phyloP scores from a whole-genome alignment of 2,113 vertebrate genomes.

The Hemibagrus wyckioides region DNA sequence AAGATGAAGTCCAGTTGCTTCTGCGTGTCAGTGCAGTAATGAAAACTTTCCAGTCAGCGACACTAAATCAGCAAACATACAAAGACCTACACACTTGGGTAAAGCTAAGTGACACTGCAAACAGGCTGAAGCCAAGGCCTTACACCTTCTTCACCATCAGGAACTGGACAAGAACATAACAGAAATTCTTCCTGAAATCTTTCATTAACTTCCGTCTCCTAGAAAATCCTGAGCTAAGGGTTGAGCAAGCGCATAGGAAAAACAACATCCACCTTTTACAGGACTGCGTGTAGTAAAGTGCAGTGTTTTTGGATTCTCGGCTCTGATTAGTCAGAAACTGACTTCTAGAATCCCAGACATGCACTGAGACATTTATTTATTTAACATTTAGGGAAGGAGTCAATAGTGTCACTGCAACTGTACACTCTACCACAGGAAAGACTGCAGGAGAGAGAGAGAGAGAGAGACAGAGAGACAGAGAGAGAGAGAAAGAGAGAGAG shows the following conservation, averaged over 20 bases:
- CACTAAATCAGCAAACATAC: conserved; percentile 18
- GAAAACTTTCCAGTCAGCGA: conserved; percentile 61
- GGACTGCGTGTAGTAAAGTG: neutral
- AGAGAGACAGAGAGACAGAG: too few species aligned
- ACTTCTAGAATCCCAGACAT: too few species aligned
- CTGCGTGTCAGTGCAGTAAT: conserved; percentile 66
- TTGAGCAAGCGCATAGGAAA: neutral
- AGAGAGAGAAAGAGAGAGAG: too few species aligned
- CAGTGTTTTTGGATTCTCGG: too few species aligned
- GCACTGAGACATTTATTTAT: too few species aligned
- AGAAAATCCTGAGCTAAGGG: neutral
- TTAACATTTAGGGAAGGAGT: too few species aligned
- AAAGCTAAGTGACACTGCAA: conserved; percentile 40
- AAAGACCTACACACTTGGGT: conserved; percentile 17
- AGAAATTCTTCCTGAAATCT: neutral
- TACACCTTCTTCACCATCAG: conserved; percentile 34
- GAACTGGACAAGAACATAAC: neutral
- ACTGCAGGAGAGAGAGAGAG: too few species aligned
- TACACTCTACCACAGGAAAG: too few species aligned
- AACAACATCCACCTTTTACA: neutral
- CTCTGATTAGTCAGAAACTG: too few species aligned
- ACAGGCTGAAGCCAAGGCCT: conserved; percentile 36
- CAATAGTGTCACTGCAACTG: too few species aligned
- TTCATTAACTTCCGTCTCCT: neutral
- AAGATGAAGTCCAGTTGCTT: conserved; percentile 68